Evolutionary conservation across 2,888 invertebrate species (phyloP), one percentile per base, ranked within the genome.

Genomic region (Chrysolina haemoptera): DNA sequence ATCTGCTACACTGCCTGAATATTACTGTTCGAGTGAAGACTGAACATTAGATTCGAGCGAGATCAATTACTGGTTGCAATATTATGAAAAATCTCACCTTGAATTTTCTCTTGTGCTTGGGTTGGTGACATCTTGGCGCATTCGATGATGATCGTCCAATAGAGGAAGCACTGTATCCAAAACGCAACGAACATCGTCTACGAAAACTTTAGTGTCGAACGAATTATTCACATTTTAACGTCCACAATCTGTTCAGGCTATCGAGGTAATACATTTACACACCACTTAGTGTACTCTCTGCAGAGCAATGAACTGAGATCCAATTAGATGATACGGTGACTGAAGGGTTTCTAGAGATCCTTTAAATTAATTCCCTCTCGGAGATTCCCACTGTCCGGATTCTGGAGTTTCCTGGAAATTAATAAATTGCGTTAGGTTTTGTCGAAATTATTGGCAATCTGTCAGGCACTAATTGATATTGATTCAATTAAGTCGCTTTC

Each of bases 111-210:
- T 35, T 62, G 55, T 11, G 65, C 62, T 41, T 68, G 68, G 9
- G 74, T 53, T 4, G 75, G 72, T 10, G 66, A 66, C 40, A 69
- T 72, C 43, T 75, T 75, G 1, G 71, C 53, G 40, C 75, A 69
- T 59, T 71, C 71, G 22, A 75, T 46, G 20, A 72, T 72, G 35
- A 75, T 55, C 11, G 71, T 72, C 71, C 71, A 75, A 59, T 69
- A 72, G 55, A 75, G 62, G 10, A 72, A 66, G 50, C 71, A 68
- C 46, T 71, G 72, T 68, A 75, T 46, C 71, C 71, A 72, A 69
- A 75, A 64, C 18, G 43, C 62, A 35, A 68, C 53, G 64, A 72
- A 64, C 72, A 72, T 72, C 55, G 68, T 68, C 53, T 50, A 18
- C 22, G 12, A 18, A 64, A 27, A 40, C 53, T 68, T 48, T 43